These are phyloP conservation scores for Mormyrus proboscirostris DNA, from an alignment of 2,797 vertebrate species.

Conservation along the genomic window DNA sequence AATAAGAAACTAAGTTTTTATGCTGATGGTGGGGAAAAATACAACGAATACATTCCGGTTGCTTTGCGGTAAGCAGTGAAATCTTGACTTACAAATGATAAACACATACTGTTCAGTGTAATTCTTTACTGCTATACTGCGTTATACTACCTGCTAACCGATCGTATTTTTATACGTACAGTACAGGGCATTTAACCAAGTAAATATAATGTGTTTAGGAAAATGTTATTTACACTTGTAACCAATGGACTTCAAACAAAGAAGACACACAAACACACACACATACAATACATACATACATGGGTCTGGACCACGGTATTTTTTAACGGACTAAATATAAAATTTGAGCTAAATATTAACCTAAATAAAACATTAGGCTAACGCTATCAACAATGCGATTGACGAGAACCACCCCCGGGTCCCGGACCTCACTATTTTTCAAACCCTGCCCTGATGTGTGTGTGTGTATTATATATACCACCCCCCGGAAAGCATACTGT, in stretches of 20 bases:
- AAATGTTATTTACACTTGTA: background rate
- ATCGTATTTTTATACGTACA: background rate
- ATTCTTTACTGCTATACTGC: background rate
- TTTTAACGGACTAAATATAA: background rate
- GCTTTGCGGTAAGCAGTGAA: background rate
- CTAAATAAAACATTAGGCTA: background rate
- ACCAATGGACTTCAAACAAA: background rate
- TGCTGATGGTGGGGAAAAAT: constrained; percentile 10
- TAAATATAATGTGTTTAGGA: background rate
- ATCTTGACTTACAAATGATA: background rate
- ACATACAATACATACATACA: background rate
- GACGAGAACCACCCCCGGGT: background rate
- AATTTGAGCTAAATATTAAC: background rate
- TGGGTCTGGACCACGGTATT: background rate
- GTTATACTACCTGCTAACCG: background rate
- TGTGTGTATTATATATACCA: background rate
- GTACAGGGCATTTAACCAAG: background rate
- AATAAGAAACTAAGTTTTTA: constrained; percentile 17
- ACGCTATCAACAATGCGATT: background rate
- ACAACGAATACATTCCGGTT: background rate
- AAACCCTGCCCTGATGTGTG: background rate
- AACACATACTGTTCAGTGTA: background rate
- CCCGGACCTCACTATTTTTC: background rate
- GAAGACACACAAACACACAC: background rate
- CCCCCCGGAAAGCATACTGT: background rate